Conservation (phyloP, 2,797 vertebrate species). For the Malacoctenus gilli region DNA sequence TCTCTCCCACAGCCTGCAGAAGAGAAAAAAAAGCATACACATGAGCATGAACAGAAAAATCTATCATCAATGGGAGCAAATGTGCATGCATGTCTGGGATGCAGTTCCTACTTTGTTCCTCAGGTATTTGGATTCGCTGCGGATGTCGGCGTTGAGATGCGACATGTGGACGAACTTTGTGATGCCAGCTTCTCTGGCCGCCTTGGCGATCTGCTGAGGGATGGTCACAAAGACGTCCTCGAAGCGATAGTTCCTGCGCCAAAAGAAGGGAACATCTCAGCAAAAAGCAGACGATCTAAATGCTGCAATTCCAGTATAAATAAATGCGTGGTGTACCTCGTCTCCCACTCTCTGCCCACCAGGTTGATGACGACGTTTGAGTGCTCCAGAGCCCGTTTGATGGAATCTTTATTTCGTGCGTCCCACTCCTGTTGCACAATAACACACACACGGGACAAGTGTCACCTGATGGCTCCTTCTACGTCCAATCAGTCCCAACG, state of each 20-base stretch:
- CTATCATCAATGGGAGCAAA: too few relatives aligned
- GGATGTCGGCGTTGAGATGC: slow-evolving; percentile 92
- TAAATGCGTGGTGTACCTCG: slow-evolving; percentile 87
- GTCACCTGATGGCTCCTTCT: too few relatives aligned
- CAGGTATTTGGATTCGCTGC: slow-evolving; percentile 91
- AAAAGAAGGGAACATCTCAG: slow-evolving; percentile 9
- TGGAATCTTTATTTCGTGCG: slow-evolving; percentile 87
- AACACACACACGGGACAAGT: background rate
- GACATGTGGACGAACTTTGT: slow-evolving; percentile 91
- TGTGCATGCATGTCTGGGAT: too few relatives aligned
- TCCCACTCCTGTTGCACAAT: slow-evolving; percentile 88
- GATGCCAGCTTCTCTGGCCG: slow-evolving; percentile 87
- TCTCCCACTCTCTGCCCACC: slow-evolving; percentile 94
- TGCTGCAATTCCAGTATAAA: too few relatives aligned
- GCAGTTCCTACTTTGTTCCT: slow-evolving; percentile 94
- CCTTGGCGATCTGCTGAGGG: slow-evolving; percentile 86
- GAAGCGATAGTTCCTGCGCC: slow-evolving; percentile 87
- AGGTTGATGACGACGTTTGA: slow-evolving; percentile 96
- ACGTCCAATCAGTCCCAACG: too few relatives aligned
- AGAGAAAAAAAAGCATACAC: background rate
- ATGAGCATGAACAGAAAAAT: background rate
- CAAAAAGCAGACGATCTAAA: too few relatives aligned
- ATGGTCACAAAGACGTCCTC: slow-evolving; percentile 90
- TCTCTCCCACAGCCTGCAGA: slow-evolving; percentile 90
- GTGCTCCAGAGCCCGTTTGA: slow-evolving; percentile 85